Percentiles rank a stretch among this genome's conserved stretches.
phyloP scores from a whole-genome alignment of 2,797 vertebrate genomes.

The Acanthurus lineatus region DNA sequence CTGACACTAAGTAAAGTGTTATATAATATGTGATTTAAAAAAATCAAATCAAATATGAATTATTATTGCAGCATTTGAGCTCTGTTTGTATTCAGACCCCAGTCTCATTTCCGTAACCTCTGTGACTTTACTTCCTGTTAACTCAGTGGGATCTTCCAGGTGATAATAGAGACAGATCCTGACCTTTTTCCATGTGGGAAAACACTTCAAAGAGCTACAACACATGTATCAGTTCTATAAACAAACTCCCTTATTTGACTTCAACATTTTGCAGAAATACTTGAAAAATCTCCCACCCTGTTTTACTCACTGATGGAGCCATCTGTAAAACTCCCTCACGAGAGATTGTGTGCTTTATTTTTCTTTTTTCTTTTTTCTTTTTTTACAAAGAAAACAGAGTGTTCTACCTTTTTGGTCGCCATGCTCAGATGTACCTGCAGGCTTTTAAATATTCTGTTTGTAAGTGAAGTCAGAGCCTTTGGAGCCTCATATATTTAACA shows the following conservation, averaged over 20 bases:
- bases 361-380: too few relatives aligned
- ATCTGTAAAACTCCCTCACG: neutral
- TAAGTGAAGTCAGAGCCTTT: too few relatives aligned
- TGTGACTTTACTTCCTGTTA: constrained; percentile 17
- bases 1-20: constrained; percentile 15
- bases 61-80: neutral
- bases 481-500: too few relatives aligned
- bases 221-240: neutral
- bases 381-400: neutral
- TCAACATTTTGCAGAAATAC: neutral
- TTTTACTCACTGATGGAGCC: constrained; percentile 4
- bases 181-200: neutral
- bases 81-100: constrained; percentile 13
- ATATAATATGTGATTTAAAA: constrained; percentile 2
- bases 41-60: neutral
- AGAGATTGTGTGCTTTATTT: neutral
- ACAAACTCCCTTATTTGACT: neutral
- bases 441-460: too few relatives aligned
- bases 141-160: constrained; percentile 12
- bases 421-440: neutral
- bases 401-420: neutral
- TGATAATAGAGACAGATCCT: constrained; percentile 11
- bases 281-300: neutral
- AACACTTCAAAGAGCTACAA: constrained; percentile 1
- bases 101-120: neutral